Base-by-base conservation (phyloP, 2,888 invertebrate species). In the Tetranychus piercei region DNA sequence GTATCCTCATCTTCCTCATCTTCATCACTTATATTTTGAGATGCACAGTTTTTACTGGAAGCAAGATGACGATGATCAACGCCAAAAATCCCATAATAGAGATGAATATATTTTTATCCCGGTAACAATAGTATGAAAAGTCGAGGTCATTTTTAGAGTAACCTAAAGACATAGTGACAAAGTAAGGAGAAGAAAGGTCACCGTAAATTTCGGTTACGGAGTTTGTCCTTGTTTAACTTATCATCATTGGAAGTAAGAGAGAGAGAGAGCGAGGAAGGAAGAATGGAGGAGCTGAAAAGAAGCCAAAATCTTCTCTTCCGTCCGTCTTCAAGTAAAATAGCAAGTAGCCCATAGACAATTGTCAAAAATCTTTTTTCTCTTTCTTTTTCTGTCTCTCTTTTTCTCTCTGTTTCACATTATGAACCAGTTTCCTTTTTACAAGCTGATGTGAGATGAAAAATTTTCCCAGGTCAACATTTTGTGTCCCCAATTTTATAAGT, bases 121-220 rank as follows among this genome's bases (percentile, higher is more conserved):
- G 34, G 34, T 55, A 55, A 55, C 55, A 55, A 55, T 45, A 45
- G 45, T 6, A 7, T 55, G 9, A 15, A 9, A 15, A 55, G 9
- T 55, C 55, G 55, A 55, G 55, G 55, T 55, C 55, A 55, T 55
- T 55, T 55, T 55, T 55, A 55, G 55, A 55, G 55, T 55, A 55
- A 55, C 55, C 55, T 15, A 55, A 15, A 55, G 15, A 55, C 55
- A 55, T 55, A 55, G 55, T 55, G 55, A 55, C 55, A 55, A 55
- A 55, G 11, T 55, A 55, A 55, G 55, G 9, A 9, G 15, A 55
- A 55, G 55, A 55, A 55, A 55, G 55, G 55, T 55, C 55, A 55
- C 15, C 55, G 15, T 55, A 55, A 55, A 55, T 55, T 55, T 55
- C 55, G 15, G 55, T 55, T 55, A 55, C 55, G 55, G 55, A 15